Conservation (phyloP, 2,888 invertebrate genomes). For the Cheilosia variabilis region DNA sequence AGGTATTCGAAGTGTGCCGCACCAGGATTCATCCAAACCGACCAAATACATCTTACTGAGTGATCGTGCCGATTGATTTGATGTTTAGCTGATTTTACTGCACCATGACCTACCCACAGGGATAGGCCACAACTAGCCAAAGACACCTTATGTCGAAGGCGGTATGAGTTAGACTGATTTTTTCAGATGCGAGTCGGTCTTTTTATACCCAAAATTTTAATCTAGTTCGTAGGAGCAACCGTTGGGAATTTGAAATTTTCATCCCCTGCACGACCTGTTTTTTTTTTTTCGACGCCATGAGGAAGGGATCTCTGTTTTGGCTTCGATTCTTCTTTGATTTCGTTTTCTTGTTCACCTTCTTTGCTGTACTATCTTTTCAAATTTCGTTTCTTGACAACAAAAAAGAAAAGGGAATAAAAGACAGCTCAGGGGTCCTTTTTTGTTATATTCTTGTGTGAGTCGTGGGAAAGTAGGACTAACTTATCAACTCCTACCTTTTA, state of each 20-base stretch:
- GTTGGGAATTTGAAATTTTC: constrained; percentile 26
- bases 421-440: constrained; percentile 47
- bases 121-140: constrained; percentile 29
- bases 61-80: neutral
- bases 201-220: constrained; percentile 61
- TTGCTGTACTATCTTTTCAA: constrained; percentile 50
- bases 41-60: too few species aligned
- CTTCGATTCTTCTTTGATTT: constrained; percentile 53
- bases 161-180: constrained; percentile 71
- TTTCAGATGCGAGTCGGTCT: constrained; percentile 32
- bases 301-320: constrained; percentile 36
- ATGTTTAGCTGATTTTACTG: neutral
- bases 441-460: constrained; percentile 40
- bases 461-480: constrained; percentile 65
- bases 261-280: constrained; percentile 70
- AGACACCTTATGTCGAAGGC: constrained; percentile 40
- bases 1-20: neutral
- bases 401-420: constrained; percentile 44
- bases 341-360: constrained; percentile 60
- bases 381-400: constrained; percentile 54
- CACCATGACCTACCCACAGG: constrained; percentile 34
- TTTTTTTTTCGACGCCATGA: constrained; percentile 43
- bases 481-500: constrained; percentile 41
- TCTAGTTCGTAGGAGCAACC: neutral
- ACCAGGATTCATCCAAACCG: neutral